Conservation (phyloP, 2,888 invertebrate species). For the Tetrapedia diversipes region DNA sequence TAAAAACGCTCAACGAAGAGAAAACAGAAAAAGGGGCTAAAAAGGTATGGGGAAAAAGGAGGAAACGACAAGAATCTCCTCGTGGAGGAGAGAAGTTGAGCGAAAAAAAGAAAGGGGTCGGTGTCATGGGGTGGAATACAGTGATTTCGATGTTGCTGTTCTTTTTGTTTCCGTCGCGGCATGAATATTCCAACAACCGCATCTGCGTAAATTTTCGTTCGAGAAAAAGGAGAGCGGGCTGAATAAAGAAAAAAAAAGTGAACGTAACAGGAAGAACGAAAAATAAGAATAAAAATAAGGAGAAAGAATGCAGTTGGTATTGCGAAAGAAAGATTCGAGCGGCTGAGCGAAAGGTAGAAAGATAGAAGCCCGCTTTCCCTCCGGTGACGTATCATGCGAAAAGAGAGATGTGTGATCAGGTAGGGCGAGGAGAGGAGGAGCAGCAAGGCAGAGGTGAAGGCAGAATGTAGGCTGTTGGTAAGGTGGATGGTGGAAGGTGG, state of each 20-base stretch:
- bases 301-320: conserved; percentile 21
- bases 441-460: conserved; percentile 11
- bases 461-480: conserved; percentile 48
- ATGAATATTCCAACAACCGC: conserved; percentile 66
- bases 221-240: conserved; percentile 46
- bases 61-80: neutral
- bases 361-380: conserved; percentile 64
- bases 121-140: conserved; percentile 28
- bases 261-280: conserved; percentile 33
- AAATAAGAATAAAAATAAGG: conserved; percentile 59
- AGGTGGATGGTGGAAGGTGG: conserved; percentile 54
- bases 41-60: conserved; percentile 34
- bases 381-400: conserved; percentile 79
- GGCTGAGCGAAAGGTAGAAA: conserved; percentile 60
- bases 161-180: conserved; percentile 56
- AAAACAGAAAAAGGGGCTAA: conserved; percentile 19
- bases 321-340: neutral
- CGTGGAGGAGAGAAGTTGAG: conserved; percentile 18
- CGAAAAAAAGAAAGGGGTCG: conserved; percentile 20
- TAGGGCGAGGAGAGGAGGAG: conserved; percentile 19
- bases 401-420: conserved; percentile 29
- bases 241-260: neutral
- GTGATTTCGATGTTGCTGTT: conserved; percentile 57
- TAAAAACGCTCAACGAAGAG: conserved; percentile 57
- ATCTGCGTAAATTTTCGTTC: conserved; percentile 63